phyloP scores from a whole-genome alignment of 1,140 invertebrate genomes.

The Hycleus phaleratus region DNA sequence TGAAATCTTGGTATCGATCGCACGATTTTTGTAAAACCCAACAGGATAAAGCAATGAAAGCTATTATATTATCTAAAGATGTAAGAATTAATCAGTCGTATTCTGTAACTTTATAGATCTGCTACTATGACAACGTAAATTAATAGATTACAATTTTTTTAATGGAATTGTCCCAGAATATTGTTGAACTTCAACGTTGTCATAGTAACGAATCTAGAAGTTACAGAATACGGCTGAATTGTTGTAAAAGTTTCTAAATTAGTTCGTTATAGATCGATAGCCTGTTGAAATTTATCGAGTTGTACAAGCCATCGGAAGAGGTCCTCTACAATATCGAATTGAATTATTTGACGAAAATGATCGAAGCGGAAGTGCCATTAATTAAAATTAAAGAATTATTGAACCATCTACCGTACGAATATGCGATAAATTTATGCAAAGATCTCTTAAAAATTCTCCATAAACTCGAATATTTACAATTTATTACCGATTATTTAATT shows the following conservation, averaged over 20 bases:
- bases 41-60: conserved; percentile 39
- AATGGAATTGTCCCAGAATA: too few relatives aligned
- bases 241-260: neutral
- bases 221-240: too few relatives aligned
- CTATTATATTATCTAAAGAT: conserved; percentile 24
- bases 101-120: too few relatives aligned
- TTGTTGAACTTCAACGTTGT: too few relatives aligned
- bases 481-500: conserved; percentile 52
- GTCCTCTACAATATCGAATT: conserved; percentile 36
- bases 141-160: too few relatives aligned
- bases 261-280: conserved; percentile 24
- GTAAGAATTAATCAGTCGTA: conserved; percentile 3
- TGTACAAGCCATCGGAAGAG: conserved; percentile 19
- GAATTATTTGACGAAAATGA: conserved; percentile 40
- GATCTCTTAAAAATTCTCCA: conserved; percentile 53
- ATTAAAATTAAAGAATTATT: conserved; percentile 43
- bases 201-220: too few relatives aligned
- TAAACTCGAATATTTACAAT: conserved; percentile 53
- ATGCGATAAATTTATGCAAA: conserved; percentile 52
- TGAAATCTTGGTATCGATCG: conserved; percentile 42
- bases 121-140: too few relatives aligned
- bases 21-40: conserved; percentile 40
- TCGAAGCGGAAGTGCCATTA: conserved; percentile 29
- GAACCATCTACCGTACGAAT: conserved; percentile 43
- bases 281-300: conserved; percentile 21